Percentiles rank a stretch among this genome's conserved stretches.
Conservation (phyloP, 2,888 invertebrate genomes). For the Drosophila mimica region DNA sequence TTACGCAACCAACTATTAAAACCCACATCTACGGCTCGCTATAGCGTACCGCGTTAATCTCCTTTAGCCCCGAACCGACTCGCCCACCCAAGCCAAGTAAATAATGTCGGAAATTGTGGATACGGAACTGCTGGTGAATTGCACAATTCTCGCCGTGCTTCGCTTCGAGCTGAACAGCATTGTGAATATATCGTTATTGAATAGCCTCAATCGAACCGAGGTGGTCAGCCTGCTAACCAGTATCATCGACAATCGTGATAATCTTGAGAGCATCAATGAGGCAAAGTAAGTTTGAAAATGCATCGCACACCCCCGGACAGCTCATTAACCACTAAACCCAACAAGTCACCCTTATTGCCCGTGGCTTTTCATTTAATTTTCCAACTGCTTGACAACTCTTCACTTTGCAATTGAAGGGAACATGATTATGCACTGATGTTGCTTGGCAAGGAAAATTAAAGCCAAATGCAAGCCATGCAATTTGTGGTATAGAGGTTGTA, state of each 20-base stretch:
- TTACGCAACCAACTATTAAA: slow-evolving; percentile 51
- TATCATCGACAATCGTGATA: slow-evolving; percentile 82
- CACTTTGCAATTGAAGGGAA: slow-evolving; percentile 13
- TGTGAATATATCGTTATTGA: slow-evolving; percentile 79
- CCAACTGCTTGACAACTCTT: slow-evolving; percentile 1
- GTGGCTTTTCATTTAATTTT: not conserved
- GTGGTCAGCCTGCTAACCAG: slow-evolving; percentile 81
- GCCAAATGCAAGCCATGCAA: slow-evolving; percentile 19
- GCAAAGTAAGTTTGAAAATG: slow-evolving; percentile 82
- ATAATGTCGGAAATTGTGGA: slow-evolving; percentile 84
- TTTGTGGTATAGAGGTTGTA: slow-evolving; percentile 4
- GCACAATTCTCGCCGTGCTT: slow-evolving; percentile 83
- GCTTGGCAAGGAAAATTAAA: not conserved
- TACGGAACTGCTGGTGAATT: slow-evolving; percentile 83
- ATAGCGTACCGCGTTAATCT: not conserved
- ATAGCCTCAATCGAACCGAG: slow-evolving; percentile 82
- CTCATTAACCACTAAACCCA: not conserved
- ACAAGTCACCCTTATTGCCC: not conserved
- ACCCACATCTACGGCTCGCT: not conserved
- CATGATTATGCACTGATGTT: slow-evolving; percentile 3
- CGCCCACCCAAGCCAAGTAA: not conserved
- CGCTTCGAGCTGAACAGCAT: slow-evolving; percentile 81
- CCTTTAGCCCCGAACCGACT: not conserved
- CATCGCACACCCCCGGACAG: not conserved
- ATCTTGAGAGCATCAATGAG: slow-evolving; percentile 79